Base-by-base conservation (phyloP, 2,888 invertebrate species). In the Baccha elongata region DNA sequence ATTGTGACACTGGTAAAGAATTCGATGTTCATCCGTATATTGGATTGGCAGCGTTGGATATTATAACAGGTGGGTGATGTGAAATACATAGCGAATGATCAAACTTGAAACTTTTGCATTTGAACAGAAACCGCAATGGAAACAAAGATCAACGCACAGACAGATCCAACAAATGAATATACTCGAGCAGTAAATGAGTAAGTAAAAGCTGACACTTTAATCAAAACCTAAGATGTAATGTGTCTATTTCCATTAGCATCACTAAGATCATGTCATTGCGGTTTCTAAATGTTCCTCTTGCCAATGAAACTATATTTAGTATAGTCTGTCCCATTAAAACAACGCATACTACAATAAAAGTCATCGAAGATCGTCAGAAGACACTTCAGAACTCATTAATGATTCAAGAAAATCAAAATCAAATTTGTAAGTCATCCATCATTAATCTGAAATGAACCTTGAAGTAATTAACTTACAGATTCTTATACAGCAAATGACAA, bases 141-240 rank as follows among this genome's bases (percentile, higher is more conserved):
- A 19, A 88, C 87, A 2, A 88, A 88, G 65, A 52, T 85, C 11
- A 62, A 88, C 75, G 89, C 89, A 0, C 96, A 96, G 88, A 90
- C 91, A 13, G 90, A 94, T 85, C 90, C 91, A 13, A 92, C 94
- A 58, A 94, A 94, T 0, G 92, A 93, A 85, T 96, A 96, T 88
- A 94, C 95, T 0, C 91, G 92, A 86, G 93, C 94, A 5, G 94
- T 96, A 11, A 93, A 93, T 88, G 92, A 92, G 95, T 95, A 90
- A 85, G 87, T 85, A 40, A 10, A 2, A 19, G 10, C 13, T 10
- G 71, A 4, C 21, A 13, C 23, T 29, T 6, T 32, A 3, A 15
- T 7, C 3, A 19, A 11, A 62, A 11, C 0, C 8, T 13, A 44
- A 37, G 10, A n/a, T 6, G 10, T 73, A 8, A 17, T 67, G 1